A percentile compares a stretch with the other conserved stretches of the same genome.
Evolutionary conservation across 35 echinoderm and acorn worm genomes (phyloP).

Genomic region (Lytechinus pictus): DNA sequence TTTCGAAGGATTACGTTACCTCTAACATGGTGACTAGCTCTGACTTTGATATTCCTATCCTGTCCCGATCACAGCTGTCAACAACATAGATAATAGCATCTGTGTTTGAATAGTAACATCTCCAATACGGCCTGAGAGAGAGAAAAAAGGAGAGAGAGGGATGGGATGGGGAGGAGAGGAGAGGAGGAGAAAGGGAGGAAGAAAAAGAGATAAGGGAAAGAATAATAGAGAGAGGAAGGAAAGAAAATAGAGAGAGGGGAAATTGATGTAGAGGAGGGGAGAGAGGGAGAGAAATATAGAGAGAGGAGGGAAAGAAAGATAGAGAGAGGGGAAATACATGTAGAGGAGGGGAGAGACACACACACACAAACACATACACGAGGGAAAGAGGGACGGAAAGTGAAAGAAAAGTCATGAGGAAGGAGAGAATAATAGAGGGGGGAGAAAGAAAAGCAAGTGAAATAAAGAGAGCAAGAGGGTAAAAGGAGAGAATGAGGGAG

Average conservation of each 20-base stretch:
- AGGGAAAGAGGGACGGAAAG: too few relatives aligned
- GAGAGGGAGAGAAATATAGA: not conserved
- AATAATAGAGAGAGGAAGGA: not conserved
- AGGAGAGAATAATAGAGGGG: too few relatives aligned
- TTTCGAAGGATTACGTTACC: too few relatives aligned
- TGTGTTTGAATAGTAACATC: conserved; percentile 99
- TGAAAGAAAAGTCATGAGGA: too few relatives aligned
- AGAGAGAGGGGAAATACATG: not conserved
- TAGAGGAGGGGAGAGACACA: not conserved
- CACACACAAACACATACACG: not conserved
- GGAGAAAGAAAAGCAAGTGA: too few relatives aligned
- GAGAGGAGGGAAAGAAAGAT: too few relatives aligned
- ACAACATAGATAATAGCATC: conserved; percentile 99
- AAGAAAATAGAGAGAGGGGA: not conserved
- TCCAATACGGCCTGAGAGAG: conserved; percentile 93
- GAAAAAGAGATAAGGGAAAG: not conserved
- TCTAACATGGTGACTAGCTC: conserved; percentile 99
- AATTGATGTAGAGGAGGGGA: not conserved
- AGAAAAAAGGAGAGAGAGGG: not conserved
- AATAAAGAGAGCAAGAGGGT: too few relatives aligned
- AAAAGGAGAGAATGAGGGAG: not conserved
- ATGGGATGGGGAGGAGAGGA: not conserved
- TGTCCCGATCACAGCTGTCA: conserved; percentile 96
- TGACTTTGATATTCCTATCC: conserved; percentile 97
- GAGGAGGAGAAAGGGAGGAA: too few relatives aligned